These are phyloP conservation scores for Plutella xylostella DNA, from an alignment of 2,888 invertebrate genomes.

Conservation along the genomic window DNA sequence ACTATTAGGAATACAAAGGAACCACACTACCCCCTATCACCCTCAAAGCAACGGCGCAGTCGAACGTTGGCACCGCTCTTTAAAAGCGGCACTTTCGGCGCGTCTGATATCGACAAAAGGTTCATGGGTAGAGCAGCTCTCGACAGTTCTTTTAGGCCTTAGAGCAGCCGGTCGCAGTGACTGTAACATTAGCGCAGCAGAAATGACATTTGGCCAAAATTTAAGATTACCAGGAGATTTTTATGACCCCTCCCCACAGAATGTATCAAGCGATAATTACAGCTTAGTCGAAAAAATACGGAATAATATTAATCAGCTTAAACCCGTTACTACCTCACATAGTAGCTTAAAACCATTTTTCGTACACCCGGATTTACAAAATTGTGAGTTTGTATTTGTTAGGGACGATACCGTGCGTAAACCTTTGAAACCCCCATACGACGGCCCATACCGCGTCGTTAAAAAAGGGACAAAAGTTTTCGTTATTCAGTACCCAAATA, in stretches of 20 bases:
- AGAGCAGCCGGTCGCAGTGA: neutral
- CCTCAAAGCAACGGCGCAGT: slow-evolving; percentile 17
- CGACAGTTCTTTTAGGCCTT: neutral
- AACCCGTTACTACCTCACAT: neutral
- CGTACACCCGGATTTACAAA: neutral
- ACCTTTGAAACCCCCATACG: neutral
- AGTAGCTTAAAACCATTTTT: neutral
- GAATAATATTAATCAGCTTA: neutral
- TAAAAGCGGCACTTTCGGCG: slow-evolving; percentile 14
- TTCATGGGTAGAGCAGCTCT: neutral
- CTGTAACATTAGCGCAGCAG: neutral
- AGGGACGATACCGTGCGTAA: neutral
- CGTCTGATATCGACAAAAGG: neutral
- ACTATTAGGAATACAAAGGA: slow-evolving; percentile 9
- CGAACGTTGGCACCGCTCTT: slow-evolving; percentile 16
- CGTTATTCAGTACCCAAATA: neutral
- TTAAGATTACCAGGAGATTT: neutral
- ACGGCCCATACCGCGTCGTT: neutral
- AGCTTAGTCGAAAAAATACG: neutral
- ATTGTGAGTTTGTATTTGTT: neutral
- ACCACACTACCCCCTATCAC: slow-evolving; percentile 16
- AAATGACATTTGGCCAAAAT: neutral
- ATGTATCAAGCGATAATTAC: neutral
- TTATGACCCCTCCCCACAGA: neutral
- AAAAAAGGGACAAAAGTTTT: neutral